A percentile compares a stretch with the other conserved stretches of the same genome.
These are phyloP conservation scores for Rhombomys opimus DNA, from an alignment of 2,113 vertebrate species.

Conservation along the genomic window DNA sequence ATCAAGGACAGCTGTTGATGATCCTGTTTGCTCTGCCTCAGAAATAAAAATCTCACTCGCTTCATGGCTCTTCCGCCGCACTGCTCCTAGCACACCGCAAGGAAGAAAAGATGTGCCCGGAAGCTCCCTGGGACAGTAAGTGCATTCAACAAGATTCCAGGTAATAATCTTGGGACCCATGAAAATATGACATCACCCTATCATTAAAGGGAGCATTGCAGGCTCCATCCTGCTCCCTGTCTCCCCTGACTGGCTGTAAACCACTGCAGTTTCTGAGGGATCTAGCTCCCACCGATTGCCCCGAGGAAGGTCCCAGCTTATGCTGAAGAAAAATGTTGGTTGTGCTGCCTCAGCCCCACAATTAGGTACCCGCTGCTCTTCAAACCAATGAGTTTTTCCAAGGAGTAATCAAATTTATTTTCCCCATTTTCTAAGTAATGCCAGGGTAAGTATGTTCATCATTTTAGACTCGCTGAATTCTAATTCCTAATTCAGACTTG, in stretches of 20 bases:
- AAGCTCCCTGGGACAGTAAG: neutral
- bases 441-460: conserved; percentile 66
- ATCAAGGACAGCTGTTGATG: conserved; percentile 72
- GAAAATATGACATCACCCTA: neutral
- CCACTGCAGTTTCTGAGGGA: neutral
- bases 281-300: neutral
- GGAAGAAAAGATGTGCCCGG: conserved; percentile 32
- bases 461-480: conserved; percentile 76
- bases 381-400: conserved; percentile 73
- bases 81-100: neutral
- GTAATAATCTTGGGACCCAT: neutral
- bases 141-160: conserved; percentile 22
- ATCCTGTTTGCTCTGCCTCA: conserved; percentile 53
- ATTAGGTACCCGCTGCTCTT: conserved; percentile 76
- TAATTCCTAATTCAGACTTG: conserved; percentile 80
- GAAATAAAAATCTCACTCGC: conserved; percentile 54
- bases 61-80: neutral
- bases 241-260: conserved; percentile 3
- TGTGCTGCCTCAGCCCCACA: conserved; percentile 32
- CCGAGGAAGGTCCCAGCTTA: conserved; percentile 8
- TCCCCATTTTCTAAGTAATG: conserved; percentile 77
- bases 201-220: neutral
- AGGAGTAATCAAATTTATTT: conserved; percentile 81
- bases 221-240: neutral
- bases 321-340: conserved; percentile 19